Conservation (phyloP, 2,113 vertebrate genomes). For the Centropus bengalensis region DNA sequence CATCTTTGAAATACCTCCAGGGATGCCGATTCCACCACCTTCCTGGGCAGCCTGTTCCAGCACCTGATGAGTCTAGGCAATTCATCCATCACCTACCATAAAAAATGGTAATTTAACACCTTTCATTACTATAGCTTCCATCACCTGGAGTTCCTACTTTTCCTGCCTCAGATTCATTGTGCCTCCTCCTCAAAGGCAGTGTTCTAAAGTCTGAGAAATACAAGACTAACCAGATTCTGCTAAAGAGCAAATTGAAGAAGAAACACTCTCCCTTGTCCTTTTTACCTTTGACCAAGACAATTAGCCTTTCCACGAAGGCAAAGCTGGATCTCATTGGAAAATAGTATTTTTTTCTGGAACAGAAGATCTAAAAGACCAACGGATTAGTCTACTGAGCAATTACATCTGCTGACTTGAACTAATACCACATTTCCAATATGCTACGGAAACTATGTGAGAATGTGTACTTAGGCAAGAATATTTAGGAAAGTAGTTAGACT, state of each 20-base stretch:
- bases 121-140: not conserved
- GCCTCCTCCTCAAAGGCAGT: not conserved
- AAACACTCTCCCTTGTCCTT: not conserved
- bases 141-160: no score
- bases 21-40: no score
- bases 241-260: no score
- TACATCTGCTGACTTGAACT: not conserved
- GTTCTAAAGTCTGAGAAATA: fast-evolving
- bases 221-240: fast-evolving
- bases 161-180: not conserved
- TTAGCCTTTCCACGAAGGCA: not conserved
- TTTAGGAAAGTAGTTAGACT: not conserved
- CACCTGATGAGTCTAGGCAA: no score
- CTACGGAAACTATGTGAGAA: not conserved
- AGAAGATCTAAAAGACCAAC: not conserved
- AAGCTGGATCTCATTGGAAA: not conserved
- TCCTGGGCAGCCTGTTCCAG: no score
- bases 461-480: fast-evolving
- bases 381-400: not conserved
- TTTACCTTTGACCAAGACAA: not conserved
- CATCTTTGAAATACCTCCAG: no score
- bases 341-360: not conserved
- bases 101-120: not conserved
- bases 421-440: fast-evolving
- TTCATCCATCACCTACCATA: not conserved